phyloP scores from a whole-genome alignment of 2,888 invertebrate species.

The Rutpela maculata region DNA sequence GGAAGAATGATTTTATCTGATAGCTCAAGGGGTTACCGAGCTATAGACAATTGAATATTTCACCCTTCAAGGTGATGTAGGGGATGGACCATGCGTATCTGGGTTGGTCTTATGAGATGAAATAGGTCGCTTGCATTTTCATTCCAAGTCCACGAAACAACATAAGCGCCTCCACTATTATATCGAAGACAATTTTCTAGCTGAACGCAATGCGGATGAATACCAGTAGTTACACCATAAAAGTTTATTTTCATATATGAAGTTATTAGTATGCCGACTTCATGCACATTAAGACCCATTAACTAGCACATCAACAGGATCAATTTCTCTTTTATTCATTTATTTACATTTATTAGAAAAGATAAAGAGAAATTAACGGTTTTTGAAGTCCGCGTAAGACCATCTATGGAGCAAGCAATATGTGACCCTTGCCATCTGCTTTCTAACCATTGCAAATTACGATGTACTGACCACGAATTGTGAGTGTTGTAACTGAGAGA shows the following conservation, averaged over 20 bases:
- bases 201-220: background rate
- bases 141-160: no score
- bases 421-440: conserved; percentile 30
- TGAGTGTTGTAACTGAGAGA: conserved; percentile 22
- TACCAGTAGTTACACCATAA: background rate
- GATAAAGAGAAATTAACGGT: conserved; percentile 37
- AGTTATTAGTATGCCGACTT: background rate
- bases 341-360: conserved; percentile 42
- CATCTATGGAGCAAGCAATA: conserved; percentile 27
- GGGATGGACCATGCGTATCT: no score
- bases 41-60: no score
- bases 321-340: conserved; percentile 26
- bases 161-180: no score
- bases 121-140: no score
- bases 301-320: conserved; percentile 12
- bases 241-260: background rate
- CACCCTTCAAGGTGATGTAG: no score
- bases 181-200: background rate
- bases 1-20: no score
- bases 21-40: no score
- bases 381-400: conserved; percentile 16
- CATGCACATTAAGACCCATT: conserved; percentile 1
- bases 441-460: conserved; percentile 35
- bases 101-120: no score
- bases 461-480: conserved; percentile 20